Conservation (phyloP, 2,113 vertebrate species). For the Osmerus eperlanus region DNA sequence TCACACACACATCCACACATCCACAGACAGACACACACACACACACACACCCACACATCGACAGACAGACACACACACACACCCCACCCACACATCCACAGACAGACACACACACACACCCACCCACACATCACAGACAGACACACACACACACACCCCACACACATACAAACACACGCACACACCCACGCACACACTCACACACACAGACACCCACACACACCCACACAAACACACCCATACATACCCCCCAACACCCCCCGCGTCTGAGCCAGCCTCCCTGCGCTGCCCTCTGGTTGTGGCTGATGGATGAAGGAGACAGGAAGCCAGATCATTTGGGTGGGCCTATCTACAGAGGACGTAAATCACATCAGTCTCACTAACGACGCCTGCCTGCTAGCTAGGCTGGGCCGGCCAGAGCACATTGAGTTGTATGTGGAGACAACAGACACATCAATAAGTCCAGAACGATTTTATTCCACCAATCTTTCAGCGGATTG, state of each 20-base stretch:
- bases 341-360: constrained; percentile 74
- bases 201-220: constrained; percentile 18
- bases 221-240: constrained; percentile 39
- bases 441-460: constrained; percentile 68
- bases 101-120: too few species aligned
- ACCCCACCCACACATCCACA: too few species aligned
- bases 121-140: too few species aligned
- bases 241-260: constrained; percentile 41
- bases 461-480: constrained; percentile 63
- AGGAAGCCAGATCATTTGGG: constrained; percentile 76
- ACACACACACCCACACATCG: too few species aligned
- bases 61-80: too few species aligned
- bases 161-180: too few species aligned
- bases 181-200: neutral
- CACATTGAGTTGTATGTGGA: constrained; percentile 54
- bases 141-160: too few species aligned
- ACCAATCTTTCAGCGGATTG: constrained; percentile 52
- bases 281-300: constrained; percentile 74
- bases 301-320: constrained; percentile 75
- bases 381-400: constrained; percentile 73
- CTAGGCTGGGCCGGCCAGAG: constrained; percentile 67
- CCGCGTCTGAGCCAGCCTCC: constrained; percentile 54
- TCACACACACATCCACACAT: too few species aligned
- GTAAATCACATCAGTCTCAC: constrained; percentile 78
- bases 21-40: too few species aligned